Evolutionary conservation across 2,113 vertebrate species (phyloP).

Genomic region (Carlito syrichta): DNA sequence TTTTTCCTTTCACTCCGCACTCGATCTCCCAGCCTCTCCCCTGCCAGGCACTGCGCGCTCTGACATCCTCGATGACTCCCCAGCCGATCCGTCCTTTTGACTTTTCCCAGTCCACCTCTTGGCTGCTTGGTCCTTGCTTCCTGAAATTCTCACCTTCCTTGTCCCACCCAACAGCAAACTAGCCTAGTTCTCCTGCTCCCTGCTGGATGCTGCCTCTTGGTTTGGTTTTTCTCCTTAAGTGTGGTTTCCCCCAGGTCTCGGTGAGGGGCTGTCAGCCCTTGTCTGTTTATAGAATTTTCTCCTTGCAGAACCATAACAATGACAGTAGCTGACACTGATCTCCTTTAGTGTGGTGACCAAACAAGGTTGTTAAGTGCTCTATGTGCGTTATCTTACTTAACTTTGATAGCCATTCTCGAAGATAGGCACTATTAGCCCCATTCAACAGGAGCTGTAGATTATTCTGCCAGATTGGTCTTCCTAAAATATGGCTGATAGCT

Average conservation of each 20-base stretch:
- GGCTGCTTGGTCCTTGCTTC: too few relatives aligned
- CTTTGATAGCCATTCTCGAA: background rate
- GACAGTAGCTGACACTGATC: background rate
- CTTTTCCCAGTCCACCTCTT: background rate
- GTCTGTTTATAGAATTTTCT: background rate
- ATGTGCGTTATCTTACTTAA: background rate
- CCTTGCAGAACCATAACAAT: background rate
- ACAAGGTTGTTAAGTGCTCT: background rate
- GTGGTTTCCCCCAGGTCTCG: background rate
- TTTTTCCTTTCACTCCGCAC: background rate
- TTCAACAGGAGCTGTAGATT: background rate
- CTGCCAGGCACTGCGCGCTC: background rate
- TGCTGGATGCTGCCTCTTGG: background rate
- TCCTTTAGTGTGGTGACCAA: background rate
- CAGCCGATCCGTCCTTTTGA: accelerated
- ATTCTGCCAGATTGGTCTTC: background rate
- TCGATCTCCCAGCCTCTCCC: background rate
- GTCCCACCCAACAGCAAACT: background rate
- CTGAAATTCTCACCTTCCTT: background rate
- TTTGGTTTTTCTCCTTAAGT: background rate
- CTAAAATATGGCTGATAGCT: background rate
- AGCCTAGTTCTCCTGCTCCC: background rate
- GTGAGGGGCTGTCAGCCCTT: background rate
- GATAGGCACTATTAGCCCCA: background rate
- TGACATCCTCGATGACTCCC: background rate